These are phyloP conservation scores for Ischnus inquisitorius DNA, from an alignment of 2,888 invertebrate genomes.

Conservation along the genomic window DNA sequence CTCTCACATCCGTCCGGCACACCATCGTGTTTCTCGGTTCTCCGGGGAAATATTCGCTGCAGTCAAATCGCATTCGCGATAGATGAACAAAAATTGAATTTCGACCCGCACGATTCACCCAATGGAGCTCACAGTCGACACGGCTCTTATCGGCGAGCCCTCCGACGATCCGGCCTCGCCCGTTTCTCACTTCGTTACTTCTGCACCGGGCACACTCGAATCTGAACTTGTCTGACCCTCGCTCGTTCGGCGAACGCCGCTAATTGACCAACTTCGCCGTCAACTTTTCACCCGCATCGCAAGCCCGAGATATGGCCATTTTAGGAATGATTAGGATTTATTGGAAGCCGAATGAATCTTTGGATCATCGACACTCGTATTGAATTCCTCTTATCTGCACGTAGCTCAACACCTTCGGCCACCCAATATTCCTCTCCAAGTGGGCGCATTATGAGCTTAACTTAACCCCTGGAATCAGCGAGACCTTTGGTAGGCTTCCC, in stretches of 20 bases:
- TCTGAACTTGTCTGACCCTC: no score
- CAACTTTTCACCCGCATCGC: no score
- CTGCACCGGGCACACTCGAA: no score
- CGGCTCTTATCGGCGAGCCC: not conserved
- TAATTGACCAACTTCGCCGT: no score
- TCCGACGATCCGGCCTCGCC: not conserved
- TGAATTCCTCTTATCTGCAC: not conserved
- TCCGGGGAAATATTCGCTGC: conserved; percentile 64
- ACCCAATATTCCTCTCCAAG: conserved; percentile 29
- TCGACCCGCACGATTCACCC: no score
- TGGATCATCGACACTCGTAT: not conserved
- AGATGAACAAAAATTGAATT: conserved; percentile 53
- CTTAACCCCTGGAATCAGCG: conserved; percentile 74
- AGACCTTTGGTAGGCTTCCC: conserved; percentile 79
- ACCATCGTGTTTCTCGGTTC: conserved; percentile 51
- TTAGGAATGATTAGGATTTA: no score
- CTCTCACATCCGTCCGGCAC: no score
- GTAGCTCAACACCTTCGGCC: not conserved
- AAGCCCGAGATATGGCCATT: no score
- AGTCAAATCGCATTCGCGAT: conserved; percentile 61
- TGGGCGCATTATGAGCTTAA: conserved; percentile 54
- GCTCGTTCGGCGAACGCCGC: no score
- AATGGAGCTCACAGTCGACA: conserved; percentile 21
- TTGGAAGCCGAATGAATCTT: not conserved
- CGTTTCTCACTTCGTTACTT: no score